Conservation (phyloP, 2,797 vertebrate species). For the Cossypha heuglini region DNA sequence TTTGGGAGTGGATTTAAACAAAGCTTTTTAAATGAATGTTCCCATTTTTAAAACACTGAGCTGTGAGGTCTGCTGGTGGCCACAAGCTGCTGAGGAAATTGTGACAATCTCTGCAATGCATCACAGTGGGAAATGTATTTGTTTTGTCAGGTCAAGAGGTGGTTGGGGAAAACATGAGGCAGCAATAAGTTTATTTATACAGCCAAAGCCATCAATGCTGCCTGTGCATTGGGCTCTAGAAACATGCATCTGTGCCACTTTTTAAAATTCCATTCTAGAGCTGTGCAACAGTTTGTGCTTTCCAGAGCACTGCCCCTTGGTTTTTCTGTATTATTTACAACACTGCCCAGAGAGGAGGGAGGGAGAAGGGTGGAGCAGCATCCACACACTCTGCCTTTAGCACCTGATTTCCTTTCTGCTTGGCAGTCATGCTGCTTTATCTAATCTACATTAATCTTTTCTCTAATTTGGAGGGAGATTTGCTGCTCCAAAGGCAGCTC, state of each 20-base stretch:
- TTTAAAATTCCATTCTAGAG: neutral
- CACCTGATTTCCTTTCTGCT: neutral
- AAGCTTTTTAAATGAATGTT: neutral
- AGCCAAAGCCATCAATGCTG: neutral
- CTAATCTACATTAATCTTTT: neutral
- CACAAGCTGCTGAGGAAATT: neutral
- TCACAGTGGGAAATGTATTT: neutral
- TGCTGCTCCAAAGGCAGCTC: constrained; percentile 14
- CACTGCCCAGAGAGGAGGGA: neutral
- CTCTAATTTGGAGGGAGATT: neutral
- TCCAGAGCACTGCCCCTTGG: neutral
- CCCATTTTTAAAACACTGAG: neutral
- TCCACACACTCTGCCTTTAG: neutral
- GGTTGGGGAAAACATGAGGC: neutral
- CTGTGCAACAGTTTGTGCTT: too few relatives aligned
- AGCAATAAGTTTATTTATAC: neutral
- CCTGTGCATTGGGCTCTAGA: neutral
- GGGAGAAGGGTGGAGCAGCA: neutral
- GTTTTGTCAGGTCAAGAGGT: neutral
- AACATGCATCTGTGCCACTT: fast-evolving
- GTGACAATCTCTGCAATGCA: neutral
- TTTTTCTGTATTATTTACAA: neutral
- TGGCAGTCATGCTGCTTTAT: neutral
- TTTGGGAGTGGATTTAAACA: constrained; percentile 1
- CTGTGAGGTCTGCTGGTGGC: neutral